Percentiles rank a stretch among this genome's conserved stretches.
Evolutionary conservation across 2,888 invertebrate genomes (phyloP).

Genomic region (Pterostichus madidus): DNA sequence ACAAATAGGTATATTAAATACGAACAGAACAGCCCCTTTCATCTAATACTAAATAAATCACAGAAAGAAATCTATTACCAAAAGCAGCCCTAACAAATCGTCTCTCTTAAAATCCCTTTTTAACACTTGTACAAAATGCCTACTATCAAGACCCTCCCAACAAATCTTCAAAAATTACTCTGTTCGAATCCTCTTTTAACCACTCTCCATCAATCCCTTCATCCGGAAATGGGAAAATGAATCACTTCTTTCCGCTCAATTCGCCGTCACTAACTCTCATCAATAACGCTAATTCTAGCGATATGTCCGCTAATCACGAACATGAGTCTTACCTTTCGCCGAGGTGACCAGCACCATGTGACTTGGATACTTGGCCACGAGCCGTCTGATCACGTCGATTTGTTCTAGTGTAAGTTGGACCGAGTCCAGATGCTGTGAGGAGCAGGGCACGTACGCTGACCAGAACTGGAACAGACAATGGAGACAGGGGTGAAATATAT

Average conservation of each 20-base stretch:
- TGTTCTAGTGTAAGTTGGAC: conserved; percentile 81
- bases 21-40: too few species aligned
- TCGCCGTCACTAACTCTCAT: background rate
- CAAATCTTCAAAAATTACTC: conserved; percentile 1
- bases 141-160: background rate
- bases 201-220: background rate
- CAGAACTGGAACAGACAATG: conserved; percentile 78
- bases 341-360: conserved; percentile 77
- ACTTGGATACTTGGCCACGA: conserved; percentile 78
- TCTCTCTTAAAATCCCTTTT: too few species aligned
- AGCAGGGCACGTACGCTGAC: conserved; percentile 80
- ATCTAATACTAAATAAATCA: too few species aligned
- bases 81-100: too few species aligned
- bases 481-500: background rate
- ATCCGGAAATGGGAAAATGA: background rate
- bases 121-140: background rate
- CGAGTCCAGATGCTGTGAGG: conserved; percentile 79
- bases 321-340: conserved; percentile 75
- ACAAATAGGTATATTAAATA: too few species aligned
- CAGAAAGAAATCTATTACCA: too few species aligned
- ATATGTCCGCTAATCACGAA: conserved; percentile 23
- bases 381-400: conserved; percentile 80
- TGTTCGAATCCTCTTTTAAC: background rate
- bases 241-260: conserved; percentile 16
- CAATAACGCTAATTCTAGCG: conserved; percentile 10